Evolutionary conservation across 64 coral and sea anemone species (phyloP).

Genomic region (Anthopleura sola): DNA sequence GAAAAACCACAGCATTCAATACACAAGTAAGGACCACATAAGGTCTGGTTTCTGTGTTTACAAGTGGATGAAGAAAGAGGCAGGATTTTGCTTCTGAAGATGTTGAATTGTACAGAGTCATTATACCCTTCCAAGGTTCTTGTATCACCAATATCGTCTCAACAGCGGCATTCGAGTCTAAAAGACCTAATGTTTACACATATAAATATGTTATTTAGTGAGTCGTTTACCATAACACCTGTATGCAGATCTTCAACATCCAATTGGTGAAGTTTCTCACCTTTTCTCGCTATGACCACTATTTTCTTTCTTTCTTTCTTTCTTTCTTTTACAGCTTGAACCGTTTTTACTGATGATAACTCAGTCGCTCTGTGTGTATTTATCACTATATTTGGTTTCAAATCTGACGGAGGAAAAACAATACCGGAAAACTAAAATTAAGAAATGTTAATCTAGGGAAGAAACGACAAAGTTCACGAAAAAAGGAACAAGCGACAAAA

Average conservation of each 20-base stretch:
- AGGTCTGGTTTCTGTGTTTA: background rate
- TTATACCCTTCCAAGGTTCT: background rate
- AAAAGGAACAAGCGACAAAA: no score
- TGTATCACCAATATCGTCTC: background rate
- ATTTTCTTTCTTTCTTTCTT: no score
- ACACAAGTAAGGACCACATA: conserved; percentile 2
- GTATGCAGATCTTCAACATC: background rate
- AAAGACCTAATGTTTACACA: background rate
- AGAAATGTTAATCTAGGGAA: no score
- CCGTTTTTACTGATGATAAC: no score
- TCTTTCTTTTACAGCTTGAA: no score
- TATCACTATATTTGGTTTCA: background rate
- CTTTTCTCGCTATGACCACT: no score
- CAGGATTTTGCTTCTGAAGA: background rate
- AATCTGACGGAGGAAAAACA: background rate
- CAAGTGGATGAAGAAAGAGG: conserved; percentile 1
- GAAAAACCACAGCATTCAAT: background rate
- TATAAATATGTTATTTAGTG: background rate
- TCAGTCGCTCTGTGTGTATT: background rate
- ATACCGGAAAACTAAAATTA: no score
- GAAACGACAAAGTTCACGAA: no score
- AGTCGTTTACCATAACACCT: background rate
- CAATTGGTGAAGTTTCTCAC: no score
- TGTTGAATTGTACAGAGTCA: background rate
- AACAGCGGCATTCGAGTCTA: background rate